These are phyloP conservation scores for Coregonus sp. DNA, from an alignment of 2,797 vertebrate genomes.

Conservation along the genomic window DNA sequence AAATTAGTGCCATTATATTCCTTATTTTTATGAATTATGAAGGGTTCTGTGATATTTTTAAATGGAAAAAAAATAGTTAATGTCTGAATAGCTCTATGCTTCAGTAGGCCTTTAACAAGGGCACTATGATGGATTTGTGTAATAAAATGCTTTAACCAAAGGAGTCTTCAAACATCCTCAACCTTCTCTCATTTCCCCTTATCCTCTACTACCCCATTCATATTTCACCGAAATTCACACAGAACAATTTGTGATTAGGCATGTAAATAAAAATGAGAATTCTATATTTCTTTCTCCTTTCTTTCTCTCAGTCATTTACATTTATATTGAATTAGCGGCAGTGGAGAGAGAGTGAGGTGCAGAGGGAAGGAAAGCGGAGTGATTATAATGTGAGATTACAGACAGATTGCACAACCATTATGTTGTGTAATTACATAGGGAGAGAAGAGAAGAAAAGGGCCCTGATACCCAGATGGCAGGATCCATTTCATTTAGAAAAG, in stretches of 20 bases:
- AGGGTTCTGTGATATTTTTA: neutral
- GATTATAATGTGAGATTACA: constrained; percentile 76
- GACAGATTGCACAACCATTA: constrained; percentile 70
- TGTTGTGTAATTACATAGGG: constrained; percentile 73
- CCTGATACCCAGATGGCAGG: constrained; percentile 55
- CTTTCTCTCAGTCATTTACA: constrained; percentile 61
- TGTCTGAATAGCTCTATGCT: neutral
- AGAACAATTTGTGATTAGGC: constrained; percentile 21
- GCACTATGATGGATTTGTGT: neutral
- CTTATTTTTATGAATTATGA: neutral
- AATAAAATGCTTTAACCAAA: neutral
- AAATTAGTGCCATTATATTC: constrained; percentile 13
- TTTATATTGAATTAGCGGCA: constrained; percentile 77
- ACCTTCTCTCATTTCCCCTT: neutral
- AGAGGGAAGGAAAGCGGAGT: constrained; percentile 36
- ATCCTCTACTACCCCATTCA: constrained; percentile 18
- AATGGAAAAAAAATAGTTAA: neutral
- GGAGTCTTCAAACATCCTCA: neutral
- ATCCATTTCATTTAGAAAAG: constrained; percentile 67
- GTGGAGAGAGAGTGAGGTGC: constrained; percentile 20
- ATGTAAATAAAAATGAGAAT: constrained; percentile 36
- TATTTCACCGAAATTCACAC: constrained; percentile 22
- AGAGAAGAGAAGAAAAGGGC: constrained; percentile 40
- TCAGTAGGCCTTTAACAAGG: neutral
- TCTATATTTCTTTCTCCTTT: constrained; percentile 20